phyloP scores from a whole-genome alignment of 37 sponge, comb jelly and placozoan genomes.

The Haliclona indistincta region DNA sequence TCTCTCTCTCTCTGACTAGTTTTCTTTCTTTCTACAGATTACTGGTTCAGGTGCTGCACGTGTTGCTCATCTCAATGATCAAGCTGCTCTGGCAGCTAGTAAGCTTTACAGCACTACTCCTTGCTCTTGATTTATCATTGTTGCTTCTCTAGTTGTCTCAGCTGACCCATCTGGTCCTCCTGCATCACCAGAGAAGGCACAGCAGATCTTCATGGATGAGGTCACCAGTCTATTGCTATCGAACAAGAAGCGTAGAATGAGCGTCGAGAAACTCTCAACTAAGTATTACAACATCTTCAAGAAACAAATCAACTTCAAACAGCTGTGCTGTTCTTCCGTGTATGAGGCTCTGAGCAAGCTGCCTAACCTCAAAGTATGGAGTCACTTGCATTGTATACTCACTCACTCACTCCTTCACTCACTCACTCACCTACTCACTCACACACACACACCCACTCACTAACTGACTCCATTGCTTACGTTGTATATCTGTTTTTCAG shows the following conservation, averaged over 20 bases:
- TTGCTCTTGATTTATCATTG: not conserved
- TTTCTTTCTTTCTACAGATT: conserved; percentile 14
- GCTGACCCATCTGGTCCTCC: conserved; percentile 5
- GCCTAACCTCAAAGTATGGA: conserved; percentile 40
- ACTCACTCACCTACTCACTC: too few species aligned
- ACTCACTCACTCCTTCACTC: too few species aligned
- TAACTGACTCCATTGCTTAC: too few species aligned
- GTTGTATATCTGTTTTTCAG: too few species aligned
- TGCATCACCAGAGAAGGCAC: not conserved
- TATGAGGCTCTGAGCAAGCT: conserved; percentile 21
- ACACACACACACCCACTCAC: too few species aligned
- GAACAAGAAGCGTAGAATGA: not conserved
- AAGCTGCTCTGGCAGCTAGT: not conserved
- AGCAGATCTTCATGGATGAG: conserved; percentile 35
- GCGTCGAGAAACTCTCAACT: conserved; percentile 23
- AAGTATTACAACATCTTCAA: conserved; percentile 40
- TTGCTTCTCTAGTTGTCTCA: not conserved
- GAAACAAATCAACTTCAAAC: not conserved
- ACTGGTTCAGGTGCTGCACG: conserved; percentile 24
- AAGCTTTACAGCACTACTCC: not conserved
- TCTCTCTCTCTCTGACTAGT: not conserved
- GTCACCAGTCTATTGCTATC: conserved; percentile 27
- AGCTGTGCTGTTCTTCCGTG: conserved; percentile 2
- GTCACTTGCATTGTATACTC: too few species aligned
- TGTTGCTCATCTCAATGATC: not conserved